These are phyloP conservation scores for Hydrotaea cyrtoneurina DNA, from an alignment of 2,888 invertebrate species.

Conservation along the genomic window DNA sequence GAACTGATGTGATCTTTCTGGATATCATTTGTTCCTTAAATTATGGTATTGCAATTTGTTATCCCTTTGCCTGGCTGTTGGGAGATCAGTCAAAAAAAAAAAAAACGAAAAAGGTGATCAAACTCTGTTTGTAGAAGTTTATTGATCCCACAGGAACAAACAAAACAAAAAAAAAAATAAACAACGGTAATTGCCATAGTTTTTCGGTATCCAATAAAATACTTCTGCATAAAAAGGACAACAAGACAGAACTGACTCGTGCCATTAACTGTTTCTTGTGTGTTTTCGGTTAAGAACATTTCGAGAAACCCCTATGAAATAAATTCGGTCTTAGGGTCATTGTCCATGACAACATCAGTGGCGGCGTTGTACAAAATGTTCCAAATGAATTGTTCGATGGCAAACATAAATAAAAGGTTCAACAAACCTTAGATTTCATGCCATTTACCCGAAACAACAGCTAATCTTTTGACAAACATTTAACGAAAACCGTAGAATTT, in stretches of 20 bases:
- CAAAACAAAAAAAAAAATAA: not conserved
- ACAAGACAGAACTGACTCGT: slow-evolving; percentile 6
- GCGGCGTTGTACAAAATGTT: not conserved
- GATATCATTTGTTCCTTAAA: not conserved
- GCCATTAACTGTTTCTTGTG: slow-evolving; percentile 32
- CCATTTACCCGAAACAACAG: slow-evolving; percentile 56
- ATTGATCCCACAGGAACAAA: slow-evolving; percentile 53
- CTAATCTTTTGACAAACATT: slow-evolving; percentile 65
- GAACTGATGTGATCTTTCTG: slow-evolving; percentile 47
- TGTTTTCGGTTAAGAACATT: not conserved
- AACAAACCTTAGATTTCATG: slow-evolving; percentile 65
- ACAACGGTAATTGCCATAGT: slow-evolving; percentile 64
- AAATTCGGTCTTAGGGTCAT: slow-evolving; percentile 15
- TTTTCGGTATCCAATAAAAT: slow-evolving; percentile 9
- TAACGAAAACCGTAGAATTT: slow-evolving; percentile 48
- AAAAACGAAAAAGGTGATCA: slow-evolving; percentile 39
- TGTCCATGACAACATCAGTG: not conserved
- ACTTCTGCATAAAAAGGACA: slow-evolving; percentile 19
- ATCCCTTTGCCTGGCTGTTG: not conserved
- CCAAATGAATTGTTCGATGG: not conserved
- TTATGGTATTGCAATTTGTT: slow-evolving; percentile 20
- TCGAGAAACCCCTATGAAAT: slow-evolving; percentile 54
- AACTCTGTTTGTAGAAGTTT: slow-evolving; percentile 43
- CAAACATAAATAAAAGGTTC: slow-evolving; percentile 52
- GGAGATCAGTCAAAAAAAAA: too few species aligned